These are phyloP conservation scores for Brachycybe producta DNA, from an alignment of 2,888 invertebrate species.

Conservation along the genomic window DNA sequence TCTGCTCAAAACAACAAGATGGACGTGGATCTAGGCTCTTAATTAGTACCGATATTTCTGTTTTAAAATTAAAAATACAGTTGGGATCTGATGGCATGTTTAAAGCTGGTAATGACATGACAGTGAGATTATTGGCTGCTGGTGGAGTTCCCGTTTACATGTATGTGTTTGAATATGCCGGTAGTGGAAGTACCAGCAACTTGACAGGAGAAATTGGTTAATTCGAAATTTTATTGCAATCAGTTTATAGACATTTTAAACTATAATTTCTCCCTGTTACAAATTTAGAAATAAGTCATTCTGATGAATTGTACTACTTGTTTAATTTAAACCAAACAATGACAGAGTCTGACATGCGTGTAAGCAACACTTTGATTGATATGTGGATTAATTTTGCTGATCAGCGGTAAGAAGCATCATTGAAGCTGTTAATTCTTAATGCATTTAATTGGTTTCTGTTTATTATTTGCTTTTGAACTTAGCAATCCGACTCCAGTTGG, in stretches of 20 bases:
- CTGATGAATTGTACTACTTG: slow-evolving; percentile 4
- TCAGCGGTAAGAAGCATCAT: slow-evolving; percentile 7
- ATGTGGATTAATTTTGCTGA: slow-evolving; percentile 10
- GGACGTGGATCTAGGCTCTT: too few species aligned
- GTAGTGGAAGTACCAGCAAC: background rate
- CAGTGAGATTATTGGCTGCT: background rate
- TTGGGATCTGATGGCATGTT: slow-evolving; percentile 11
- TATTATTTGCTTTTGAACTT: too few species aligned
- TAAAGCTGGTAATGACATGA: slow-evolving; percentile 7
- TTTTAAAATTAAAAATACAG: background rate
- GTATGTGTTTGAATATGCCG: slow-evolving; percentile 13
- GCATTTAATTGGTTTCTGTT: too few species aligned
- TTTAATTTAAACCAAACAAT: background rate
- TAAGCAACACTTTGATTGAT: background rate
- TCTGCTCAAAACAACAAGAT: too few species aligned
- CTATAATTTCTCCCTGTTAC: background rate
- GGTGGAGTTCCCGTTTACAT: slow-evolving; percentile 5
- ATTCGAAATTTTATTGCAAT: background rate
- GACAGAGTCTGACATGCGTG: background rate
- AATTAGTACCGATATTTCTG: too few species aligned
- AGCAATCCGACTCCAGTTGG: slow-evolving; percentile 4
- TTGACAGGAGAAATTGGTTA: slow-evolving; percentile 9
- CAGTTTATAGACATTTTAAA: background rate
- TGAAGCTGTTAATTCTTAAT: too few species aligned
- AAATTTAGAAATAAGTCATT: slow-evolving; percentile 2